These are phyloP conservation scores for Periophthalmus magnuspinnatus DNA, from an alignment of 2,797 vertebrate genomes.

Conservation along the genomic window DNA sequence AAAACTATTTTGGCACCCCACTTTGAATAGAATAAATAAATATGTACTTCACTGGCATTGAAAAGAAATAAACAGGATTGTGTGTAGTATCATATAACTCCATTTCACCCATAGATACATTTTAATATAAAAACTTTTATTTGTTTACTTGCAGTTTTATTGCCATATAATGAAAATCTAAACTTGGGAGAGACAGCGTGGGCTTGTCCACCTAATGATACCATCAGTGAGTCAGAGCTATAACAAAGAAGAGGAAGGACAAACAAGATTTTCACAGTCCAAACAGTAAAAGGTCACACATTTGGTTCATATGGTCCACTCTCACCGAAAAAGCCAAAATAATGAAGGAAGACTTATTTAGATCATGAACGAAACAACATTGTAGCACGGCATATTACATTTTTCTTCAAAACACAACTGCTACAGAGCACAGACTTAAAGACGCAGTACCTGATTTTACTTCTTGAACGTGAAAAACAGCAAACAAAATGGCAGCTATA, in stretches of 20 bases:
- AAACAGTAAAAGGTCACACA: conserved; percentile 6
- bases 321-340: neutral
- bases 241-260: neutral
- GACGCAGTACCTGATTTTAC: too few species aligned
- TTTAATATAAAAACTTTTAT: neutral
- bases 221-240: neutral
- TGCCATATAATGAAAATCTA: neutral
- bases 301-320: neutral
- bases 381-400: neutral
- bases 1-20: neutral
- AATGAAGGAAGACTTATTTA: neutral
- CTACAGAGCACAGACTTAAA: neutral
- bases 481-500: too few species aligned
- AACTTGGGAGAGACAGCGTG: neutral
- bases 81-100: neutral
- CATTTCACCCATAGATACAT: neutral
- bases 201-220: neutral
- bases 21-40: neutral
- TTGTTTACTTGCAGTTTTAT: neutral
- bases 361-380: neutral
- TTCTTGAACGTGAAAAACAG: too few species aligned
- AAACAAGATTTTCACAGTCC: neutral
- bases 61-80: neutral
- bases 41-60: neutral
- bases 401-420: neutral